Percentiles rank a stretch among this genome's conserved stretches.
phyloP scores from a whole-genome alignment of 64 coral and sea anemone species.

The Montipora sp. region DNA sequence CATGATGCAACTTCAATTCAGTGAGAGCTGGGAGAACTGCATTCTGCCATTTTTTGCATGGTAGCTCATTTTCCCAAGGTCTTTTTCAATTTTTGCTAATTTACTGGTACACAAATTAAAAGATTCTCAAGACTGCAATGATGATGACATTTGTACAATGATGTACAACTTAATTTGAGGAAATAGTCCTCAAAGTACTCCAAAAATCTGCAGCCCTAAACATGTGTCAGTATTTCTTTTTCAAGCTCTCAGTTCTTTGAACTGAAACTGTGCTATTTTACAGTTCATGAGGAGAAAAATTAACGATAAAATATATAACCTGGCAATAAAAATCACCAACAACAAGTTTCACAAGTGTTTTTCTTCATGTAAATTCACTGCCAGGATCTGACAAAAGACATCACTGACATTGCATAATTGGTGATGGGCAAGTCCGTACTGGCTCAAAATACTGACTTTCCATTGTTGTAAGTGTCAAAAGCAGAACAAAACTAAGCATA shows the following conservation, averaged over 20 bases:
- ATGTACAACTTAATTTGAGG: neutral
- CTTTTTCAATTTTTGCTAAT: neutral
- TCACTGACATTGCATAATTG: conserved; percentile 8
- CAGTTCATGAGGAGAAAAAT: neutral
- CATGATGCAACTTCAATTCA: no score
- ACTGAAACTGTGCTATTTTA: no score
- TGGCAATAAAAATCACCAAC: no score
- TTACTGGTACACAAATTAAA: no score
- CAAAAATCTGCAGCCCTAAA: no score
- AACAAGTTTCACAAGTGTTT: no score
- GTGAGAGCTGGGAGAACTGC: neutral
- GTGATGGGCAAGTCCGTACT: neutral
- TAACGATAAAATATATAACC: no score
- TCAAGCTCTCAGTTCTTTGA: neutral
- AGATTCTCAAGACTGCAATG: no score
- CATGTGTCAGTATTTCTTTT: neutral
- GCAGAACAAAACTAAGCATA: neutral
- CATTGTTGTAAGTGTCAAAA: conserved; percentile 8
- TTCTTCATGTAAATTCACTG: neutral
- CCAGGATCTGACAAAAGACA: neutral
- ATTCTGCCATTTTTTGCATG: no score
- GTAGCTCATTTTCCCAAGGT: neutral
- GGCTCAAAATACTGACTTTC: neutral
- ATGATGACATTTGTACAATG: neutral
- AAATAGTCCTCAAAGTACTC: no score